A percentile compares a stretch with the other conserved stretches of the same genome.
Conservation (phyloP, 1,140 invertebrate genomes). For the Diachasma alloeum region DNA sequence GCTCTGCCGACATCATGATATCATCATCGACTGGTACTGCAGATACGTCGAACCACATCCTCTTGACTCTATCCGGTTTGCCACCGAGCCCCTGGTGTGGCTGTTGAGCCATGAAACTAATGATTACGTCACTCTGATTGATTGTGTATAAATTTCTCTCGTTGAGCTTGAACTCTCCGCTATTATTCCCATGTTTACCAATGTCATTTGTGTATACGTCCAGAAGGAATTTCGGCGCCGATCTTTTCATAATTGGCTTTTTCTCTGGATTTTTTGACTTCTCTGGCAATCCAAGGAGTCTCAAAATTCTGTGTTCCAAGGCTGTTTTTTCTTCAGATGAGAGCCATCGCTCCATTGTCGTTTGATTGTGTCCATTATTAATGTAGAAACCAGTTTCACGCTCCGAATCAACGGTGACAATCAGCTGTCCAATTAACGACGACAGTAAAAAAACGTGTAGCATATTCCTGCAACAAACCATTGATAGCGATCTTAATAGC, state of each 20-base stretch:
- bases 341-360: constrained; percentile 74
- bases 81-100: constrained; percentile 55
- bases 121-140: constrained; percentile 85
- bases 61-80: constrained; percentile 75
- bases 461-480: too few relatives aligned
- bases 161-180: constrained; percentile 73
- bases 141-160: constrained; percentile 76
- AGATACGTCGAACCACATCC: constrained; percentile 88
- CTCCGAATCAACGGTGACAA: neutral
- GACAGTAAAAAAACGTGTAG: too few relatives aligned
- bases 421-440: neutral
- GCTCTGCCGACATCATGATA: constrained; percentile 80
- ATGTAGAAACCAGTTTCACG: constrained; percentile 70
- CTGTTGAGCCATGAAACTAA: constrained; percentile 83
- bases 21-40: constrained; percentile 75
- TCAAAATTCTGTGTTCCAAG: constrained; percentile 83
- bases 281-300: constrained; percentile 81
- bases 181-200: constrained; percentile 69
- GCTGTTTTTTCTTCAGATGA: constrained; percentile 74
- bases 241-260: constrained; percentile 67
- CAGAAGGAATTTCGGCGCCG: constrained; percentile 83
- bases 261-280: constrained; percentile 69
- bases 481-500: too few relatives aligned
- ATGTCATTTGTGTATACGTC: constrained; percentile 75
- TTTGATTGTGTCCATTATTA: constrained; percentile 85